Conservation (phyloP, 2,797 vertebrate species). For the Siniperca scherzeri region DNA sequence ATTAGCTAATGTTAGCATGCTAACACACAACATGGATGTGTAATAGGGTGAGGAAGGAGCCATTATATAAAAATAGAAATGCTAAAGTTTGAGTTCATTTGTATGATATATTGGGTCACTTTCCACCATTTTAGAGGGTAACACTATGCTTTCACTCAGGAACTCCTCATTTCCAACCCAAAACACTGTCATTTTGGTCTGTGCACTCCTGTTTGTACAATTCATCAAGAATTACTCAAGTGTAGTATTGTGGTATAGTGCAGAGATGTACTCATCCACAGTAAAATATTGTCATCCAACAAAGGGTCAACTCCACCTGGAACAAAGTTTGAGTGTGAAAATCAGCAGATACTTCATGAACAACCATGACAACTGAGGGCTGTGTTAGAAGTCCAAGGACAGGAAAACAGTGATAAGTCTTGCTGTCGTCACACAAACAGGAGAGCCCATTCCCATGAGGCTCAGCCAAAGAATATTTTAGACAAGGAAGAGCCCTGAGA, state of each 20-base stretch:
- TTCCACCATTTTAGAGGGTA: conserved; percentile 15
- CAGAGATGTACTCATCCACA: neutral
- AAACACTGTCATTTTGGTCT: conserved; percentile 12
- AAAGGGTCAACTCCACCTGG: neutral
- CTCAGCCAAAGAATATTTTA: conserved; percentile 40
- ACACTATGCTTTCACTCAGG: neutral
- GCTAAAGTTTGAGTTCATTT: neutral
- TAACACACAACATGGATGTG: neutral
- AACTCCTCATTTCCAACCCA: conserved; percentile 12
- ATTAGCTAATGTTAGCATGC: too few relatives aligned
- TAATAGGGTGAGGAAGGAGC: neutral
- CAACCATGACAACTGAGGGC: neutral
- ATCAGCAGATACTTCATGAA: neutral
- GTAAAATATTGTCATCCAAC: conserved; percentile 2
- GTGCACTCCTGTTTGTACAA: conserved; percentile 11
- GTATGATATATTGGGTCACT: conserved; percentile 4
- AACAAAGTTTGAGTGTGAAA: conserved; percentile 20
- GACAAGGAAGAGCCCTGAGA: conserved; percentile 33
- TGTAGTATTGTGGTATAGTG: neutral
- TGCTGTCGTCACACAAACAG: conserved; percentile 41
- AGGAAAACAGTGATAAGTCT: conserved; percentile 56
- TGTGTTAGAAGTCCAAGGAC: conserved; percentile 45
- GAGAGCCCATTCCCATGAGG: conserved; percentile 38
- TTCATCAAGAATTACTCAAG: neutral
- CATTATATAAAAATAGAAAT: neutral